Conservation (phyloP, 37 sponge, comb jelly and placozoan species). For the Petrosia ficiformis region DNA sequence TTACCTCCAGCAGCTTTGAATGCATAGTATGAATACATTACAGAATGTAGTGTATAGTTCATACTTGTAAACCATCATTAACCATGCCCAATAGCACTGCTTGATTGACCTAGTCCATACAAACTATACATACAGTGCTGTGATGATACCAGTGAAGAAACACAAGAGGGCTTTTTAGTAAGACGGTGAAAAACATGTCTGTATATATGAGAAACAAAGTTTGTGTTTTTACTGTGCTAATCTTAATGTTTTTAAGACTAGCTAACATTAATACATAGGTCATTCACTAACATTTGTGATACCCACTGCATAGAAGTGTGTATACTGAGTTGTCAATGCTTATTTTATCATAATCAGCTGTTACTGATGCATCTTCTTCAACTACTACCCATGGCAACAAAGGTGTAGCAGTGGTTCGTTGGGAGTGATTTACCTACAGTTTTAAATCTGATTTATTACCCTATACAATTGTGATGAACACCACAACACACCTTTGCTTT, state of each 20-base stretch:
- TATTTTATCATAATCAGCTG: no score
- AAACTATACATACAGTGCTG: conserved; percentile 72
- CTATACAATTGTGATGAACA: background rate
- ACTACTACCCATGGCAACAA: conserved; percentile 16
- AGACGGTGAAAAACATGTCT: conserved; percentile 75
- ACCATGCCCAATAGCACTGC: conserved; percentile 15
- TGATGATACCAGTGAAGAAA: conserved; percentile 93
- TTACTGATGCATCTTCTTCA: conserved; percentile 6
- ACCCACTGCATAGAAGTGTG: no score
- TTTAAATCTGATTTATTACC: background rate
- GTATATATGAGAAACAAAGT: no score
- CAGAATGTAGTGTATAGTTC: conserved; percentile 64
- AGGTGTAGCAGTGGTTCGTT: conserved; percentile 4
- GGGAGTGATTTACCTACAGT: conserved; percentile 15
- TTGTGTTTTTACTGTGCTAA: no score
- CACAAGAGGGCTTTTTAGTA: conserved; percentile 62
- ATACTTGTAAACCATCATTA: conserved; percentile 48
- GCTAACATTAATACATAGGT: no score
- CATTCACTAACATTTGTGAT: no score
- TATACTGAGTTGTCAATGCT: no score
- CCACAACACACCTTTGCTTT: background rate
- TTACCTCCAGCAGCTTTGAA: conserved; percentile 45
- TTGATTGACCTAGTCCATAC: conserved; percentile 19
- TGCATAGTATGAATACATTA: conserved; percentile 84
- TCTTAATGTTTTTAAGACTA: no score